Base-by-base conservation (phyloP, 2,797 vertebrate genomes). In the Siniperca obscura region DNA sequence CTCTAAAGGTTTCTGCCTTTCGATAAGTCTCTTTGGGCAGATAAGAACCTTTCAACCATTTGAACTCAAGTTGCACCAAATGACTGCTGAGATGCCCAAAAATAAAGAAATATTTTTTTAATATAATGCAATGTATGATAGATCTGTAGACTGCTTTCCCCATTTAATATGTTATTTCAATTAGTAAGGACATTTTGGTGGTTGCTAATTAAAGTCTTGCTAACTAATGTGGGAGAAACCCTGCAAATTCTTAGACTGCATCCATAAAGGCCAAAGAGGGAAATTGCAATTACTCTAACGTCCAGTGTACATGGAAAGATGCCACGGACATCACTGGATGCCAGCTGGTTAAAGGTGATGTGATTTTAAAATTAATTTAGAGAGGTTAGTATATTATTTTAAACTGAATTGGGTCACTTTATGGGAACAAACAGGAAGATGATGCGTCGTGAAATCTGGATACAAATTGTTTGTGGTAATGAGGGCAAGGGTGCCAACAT, bases 301-400 rank as follows among this genome's bases (percentile, higher is more conserved):
- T 76, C 59, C 48, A 46, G 50, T 36, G 64, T 21, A 25, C 34
- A 16, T 80, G 82, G 80, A 83, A 3, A 68, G 25, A 36, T 64
- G 70, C 80, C 73, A 84, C 64, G 22, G 14, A 72, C 44, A 52
- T 40, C 48, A n/a, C n/a, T 4, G 56, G 40, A 71, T 73, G 80
- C 74, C 74, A 85, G 70, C 53, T 48, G 61, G 72, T 52, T 71
- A 82, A 77, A 78, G 70, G 67, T 74, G 70, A 80, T 64, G 40
- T 48, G 77, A 76, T 82, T 82, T 53, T 65, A 16, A 59, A 74
- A 82, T 74, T 34, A 0, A 75, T 80, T 72, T 64, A 38, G 27
- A 68, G 65, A 40, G 74, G 42, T 70, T 65, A 5, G 55, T 80
- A 22, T 61, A 62, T 59, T 40, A 50, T 70, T 19, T 71, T 56